Conservation (phyloP, 2,113 vertebrate species). For the Talpa occidentalis region DNA sequence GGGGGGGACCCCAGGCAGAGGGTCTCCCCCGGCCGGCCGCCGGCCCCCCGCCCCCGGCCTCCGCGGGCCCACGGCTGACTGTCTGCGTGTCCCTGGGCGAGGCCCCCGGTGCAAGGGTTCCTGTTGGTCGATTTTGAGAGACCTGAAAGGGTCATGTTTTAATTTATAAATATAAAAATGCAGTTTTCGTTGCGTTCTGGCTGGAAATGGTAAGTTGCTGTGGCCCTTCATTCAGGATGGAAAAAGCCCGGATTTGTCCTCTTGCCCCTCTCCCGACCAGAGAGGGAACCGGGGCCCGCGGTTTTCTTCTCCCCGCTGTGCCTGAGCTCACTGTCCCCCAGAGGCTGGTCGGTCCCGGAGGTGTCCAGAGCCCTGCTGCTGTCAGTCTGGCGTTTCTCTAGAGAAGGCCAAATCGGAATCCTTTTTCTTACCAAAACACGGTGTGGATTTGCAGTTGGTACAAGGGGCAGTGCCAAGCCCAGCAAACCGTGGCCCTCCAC, state of each 20-base stretch:
- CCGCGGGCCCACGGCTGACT: no score
- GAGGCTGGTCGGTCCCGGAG: conserved; percentile 48
- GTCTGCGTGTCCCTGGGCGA: conserved; percentile 37
- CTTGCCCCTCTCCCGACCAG: conserved; percentile 70
- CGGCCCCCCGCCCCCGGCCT: no score
- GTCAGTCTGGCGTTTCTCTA: conserved; percentile 4
- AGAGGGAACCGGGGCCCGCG: conserved; percentile 34
- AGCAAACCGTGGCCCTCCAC: not conserved
- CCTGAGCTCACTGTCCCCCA: conserved; percentile 60
- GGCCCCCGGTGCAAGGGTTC: not conserved
- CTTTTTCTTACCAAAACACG: conserved; percentile 26
- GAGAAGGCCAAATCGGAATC: conserved; percentile 10
- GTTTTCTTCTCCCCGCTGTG: not conserved
- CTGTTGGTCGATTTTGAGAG: conserved; percentile 74
- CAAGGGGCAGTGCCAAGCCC: not conserved
- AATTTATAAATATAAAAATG: conserved; percentile 74
- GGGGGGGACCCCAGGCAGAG: no score
- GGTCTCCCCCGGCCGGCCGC: no score
- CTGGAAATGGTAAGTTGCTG: conserved; percentile 81
- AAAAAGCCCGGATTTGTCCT: conserved; percentile 77
- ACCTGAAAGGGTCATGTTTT: conserved; percentile 76
- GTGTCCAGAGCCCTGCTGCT: conserved; percentile 59
- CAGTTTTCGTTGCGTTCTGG: conserved; percentile 79
- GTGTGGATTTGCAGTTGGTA: not conserved
- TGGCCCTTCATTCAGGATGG: conserved; percentile 72